Evolutionary conservation across 1,140 invertebrate genomes (phyloP), one percentile per base, ranked within the genome.

Genomic region (Brachionus rotundiformis): DNA sequence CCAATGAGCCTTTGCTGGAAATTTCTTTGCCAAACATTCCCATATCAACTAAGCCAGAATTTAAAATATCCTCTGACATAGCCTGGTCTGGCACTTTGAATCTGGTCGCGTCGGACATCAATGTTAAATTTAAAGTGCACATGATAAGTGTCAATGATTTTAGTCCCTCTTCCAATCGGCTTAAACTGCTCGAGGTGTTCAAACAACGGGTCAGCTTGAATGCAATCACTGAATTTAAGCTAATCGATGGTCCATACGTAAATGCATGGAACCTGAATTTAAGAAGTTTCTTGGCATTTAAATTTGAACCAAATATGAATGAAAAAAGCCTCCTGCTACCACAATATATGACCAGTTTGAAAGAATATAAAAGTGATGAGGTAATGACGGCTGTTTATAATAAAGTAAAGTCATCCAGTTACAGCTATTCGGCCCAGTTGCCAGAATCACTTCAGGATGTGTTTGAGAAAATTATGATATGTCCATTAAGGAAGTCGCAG

Each of bases 281-380:
- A 19, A 39, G 36, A 1, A 4, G 16, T 5, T 33, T 16, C 16
- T 36, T 68, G 31, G 31, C 33, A 19, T 33, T 68, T 68, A 68
- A 68, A 68, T 68, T 68, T 68, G 63, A 68, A n/a, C 29, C 63
- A 19, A 68, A 33, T 36, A 19, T 36, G 16, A 68, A 31, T 16
- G 11, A 68, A 16, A 68, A 68, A 36, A 68, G 63, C 16, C n/a
- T 19, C 6, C 16, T 68, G 13, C 29, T n/a, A 23, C 63, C 63
- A 16, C 63, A 31, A 4, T 68, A 36, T 5, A 33, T 68, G 1
- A 10, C 29, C 16, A 68, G n/a, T 2, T 5, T 68, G 33, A 68
- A 33, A 8, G 29, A 68, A 41, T 33, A 19, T 36, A 31, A 68
- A 5, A 68, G 63, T 19, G 10, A 36, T 16, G 29, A 68, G 16